Percentiles rank a stretch among this genome's conserved stretches.
Evolutionary conservation across 2,113 vertebrate species (phyloP).

Genomic region (Myrmophylax atrothorax): DNA sequence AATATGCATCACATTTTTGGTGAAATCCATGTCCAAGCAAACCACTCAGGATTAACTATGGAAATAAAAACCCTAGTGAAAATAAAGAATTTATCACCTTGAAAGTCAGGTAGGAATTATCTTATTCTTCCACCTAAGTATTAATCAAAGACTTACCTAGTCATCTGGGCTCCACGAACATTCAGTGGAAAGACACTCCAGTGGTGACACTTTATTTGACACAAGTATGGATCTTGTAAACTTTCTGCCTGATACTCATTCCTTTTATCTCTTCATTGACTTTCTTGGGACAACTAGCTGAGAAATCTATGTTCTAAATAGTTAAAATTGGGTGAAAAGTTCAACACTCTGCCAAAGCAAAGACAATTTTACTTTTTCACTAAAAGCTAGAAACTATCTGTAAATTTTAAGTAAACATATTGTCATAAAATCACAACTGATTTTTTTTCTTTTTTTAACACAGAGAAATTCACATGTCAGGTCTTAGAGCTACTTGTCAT

Average conservation of each 20-base stretch:
- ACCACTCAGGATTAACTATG: conserved; percentile 1
- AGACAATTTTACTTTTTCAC: background rate
- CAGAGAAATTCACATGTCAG: background rate
- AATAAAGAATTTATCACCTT: background rate
- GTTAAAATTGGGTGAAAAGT: background rate
- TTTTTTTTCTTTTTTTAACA: background rate
- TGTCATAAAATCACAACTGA: background rate
- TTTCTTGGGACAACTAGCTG: background rate
- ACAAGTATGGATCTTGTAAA: background rate
- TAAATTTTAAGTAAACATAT: background rate
- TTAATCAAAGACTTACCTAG: background rate
- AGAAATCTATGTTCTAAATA: background rate
- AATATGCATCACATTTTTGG: background rate
- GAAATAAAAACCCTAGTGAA: conserved; percentile 35
- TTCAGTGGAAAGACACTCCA: background rate
- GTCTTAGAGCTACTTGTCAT: background rate
- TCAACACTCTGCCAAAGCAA: background rate
- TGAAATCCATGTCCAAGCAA: background rate
- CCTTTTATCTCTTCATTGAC: background rate
- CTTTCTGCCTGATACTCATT: background rate
- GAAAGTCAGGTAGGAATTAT: background rate
- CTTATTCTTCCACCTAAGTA: background rate
- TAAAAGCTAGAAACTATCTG: background rate
- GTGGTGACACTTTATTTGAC: background rate
- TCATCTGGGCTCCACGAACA: background rate